phyloP scores from a whole-genome alignment of 2,113 vertebrate genomes.

The Alethe diademata region DNA sequence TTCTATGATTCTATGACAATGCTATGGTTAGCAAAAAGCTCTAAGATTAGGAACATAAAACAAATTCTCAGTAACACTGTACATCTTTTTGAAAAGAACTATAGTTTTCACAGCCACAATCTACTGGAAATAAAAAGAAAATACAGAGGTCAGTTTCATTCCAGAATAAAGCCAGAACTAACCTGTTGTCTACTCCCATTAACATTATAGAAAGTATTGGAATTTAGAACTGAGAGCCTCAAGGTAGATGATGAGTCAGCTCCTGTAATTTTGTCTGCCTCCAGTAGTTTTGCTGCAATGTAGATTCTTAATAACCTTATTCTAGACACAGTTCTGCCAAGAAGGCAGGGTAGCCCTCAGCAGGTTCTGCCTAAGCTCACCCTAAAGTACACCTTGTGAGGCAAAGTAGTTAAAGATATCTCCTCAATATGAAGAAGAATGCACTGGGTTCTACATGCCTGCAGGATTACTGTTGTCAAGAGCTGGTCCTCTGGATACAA shows the following conservation, averaged over 20 bases:
- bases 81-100: background rate
- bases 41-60: background rate
- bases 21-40: background rate
- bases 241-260: background rate
- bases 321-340: background rate
- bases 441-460: rapidly evolving
- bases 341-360: background rate
- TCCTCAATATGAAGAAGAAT: background rate
- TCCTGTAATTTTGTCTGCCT: background rate
- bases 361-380: background rate
- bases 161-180: background rate
- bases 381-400: background rate
- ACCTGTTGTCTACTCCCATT: background rate
- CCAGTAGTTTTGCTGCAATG: background rate
- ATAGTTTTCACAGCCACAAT: background rate
- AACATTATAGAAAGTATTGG: background rate
- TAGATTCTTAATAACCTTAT: background rate
- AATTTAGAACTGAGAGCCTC: background rate
- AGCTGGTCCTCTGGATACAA: background rate
- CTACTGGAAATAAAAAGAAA: background rate
- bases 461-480: background rate
- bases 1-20: background rate
- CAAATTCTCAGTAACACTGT: background rate
- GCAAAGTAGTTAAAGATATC: background rate
- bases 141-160: background rate